Base-by-base conservation (phyloP, 2,888 invertebrate species). In the Eurytoma californica region DNA sequence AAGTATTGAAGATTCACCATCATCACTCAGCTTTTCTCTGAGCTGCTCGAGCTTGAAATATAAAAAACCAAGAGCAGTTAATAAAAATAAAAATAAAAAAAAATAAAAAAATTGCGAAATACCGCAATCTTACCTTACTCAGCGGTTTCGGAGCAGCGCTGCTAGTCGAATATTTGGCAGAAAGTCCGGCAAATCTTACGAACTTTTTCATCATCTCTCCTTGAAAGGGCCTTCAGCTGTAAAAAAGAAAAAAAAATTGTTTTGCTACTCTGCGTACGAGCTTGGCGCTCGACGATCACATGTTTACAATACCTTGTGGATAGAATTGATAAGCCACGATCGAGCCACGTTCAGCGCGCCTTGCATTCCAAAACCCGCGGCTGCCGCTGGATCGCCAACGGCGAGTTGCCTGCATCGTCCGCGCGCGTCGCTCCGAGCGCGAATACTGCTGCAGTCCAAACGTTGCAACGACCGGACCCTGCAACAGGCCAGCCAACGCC, bases 1-100 rank as follows among this genome's bases (percentile, higher is more conserved):
- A 57, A 98, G 86, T 66, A 88, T 86, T 4, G 82, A 84, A 65
- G 79, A 67, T 14, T 84, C 67, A 14, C 70, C 49, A 72, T 84
- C 81, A 18, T 82, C 76, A 3, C 80, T 83, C 16, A 88, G 79
- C 76, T 83, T 84, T 61, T 87, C 81, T 78, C 84, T 84, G 51
- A 88, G 84, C 63, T 83, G 80, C 82, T 84, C 78, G 81, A 87
- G 88, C 92, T 88, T 78, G 85, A 75, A 85, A 86, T 74, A 65
- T 58, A 68, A 47, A 49, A 18, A 20, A 49, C 60, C 7, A 18
- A 30, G 12, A 72, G 24, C 61, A 66, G 55, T 18, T 70, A 47
- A 66, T 7, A 18, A 51, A 24, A 65, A 69, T 20, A 53, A 12
- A 16, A 63, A 28, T 3, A 72, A 63, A 16, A 60, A 67, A 39